phyloP scores from a whole-genome alignment of 2,113 vertebrate species.

The Rhagologus leucostigma region DNA sequence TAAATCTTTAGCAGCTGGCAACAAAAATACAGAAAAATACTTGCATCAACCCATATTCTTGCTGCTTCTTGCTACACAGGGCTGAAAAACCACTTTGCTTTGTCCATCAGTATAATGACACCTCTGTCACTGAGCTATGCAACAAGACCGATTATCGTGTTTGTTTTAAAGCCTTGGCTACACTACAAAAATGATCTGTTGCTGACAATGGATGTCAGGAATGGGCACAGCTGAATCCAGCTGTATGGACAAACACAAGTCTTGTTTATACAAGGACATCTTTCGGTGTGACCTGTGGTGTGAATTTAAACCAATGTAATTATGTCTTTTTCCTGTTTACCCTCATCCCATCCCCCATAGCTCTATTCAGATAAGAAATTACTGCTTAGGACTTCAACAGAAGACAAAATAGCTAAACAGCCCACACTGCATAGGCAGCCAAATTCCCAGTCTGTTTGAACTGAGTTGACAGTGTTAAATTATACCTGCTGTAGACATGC shows the following conservation, averaged over 20 bases:
- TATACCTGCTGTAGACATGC: conserved; percentile 9
- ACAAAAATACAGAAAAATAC: background rate
- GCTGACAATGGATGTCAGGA: conserved; percentile 41
- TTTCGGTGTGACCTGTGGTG: conserved; percentile 9
- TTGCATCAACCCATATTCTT: background rate
- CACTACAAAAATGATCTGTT: conserved; percentile 33
- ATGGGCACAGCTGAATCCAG: conserved; percentile 12
- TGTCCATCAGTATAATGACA: conserved; percentile 32
- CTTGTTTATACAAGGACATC: conserved; percentile 38
- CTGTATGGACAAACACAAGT: conserved; percentile 11
- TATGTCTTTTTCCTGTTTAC: conserved; percentile 39
- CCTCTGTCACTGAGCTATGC: background rate
- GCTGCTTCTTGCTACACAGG: background rate
- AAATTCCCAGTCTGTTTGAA: conserved; percentile 18
- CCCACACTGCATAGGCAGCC: background rate
- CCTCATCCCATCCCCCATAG: conserved; percentile 1
- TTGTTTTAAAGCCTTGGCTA: conserved; percentile 37
- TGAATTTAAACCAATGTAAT: conserved; percentile 16
- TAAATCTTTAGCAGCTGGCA: background rate
- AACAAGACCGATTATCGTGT: background rate
- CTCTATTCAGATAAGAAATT: conserved; percentile 34
- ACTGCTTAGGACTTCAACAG: background rate
- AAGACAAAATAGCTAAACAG: conserved; percentile 22
- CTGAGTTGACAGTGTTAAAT: background rate
- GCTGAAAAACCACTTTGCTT: conserved; percentile 2